Percentiles rank a stretch among this genome's conserved stretches.
Evolutionary conservation across 1,140 invertebrate species (phyloP).

Genomic region (Dolichoris vasculosae): DNA sequence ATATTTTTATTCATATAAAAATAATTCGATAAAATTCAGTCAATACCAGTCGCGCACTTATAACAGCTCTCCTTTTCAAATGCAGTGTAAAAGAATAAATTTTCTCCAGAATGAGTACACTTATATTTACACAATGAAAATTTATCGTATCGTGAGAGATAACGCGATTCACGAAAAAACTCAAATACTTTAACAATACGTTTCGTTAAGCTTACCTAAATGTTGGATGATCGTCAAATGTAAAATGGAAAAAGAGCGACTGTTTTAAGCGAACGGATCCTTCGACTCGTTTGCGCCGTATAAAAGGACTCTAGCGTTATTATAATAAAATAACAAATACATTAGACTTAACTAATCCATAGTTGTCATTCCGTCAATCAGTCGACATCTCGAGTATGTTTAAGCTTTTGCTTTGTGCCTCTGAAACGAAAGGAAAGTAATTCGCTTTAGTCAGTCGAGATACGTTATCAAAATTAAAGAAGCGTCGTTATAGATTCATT

Average conservation of each 20-base stretch:
- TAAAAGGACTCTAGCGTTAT: conserved; percentile 56
- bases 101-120: conserved; percentile 17
- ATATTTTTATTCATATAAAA: conserved; percentile 53
- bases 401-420: conserved; percentile 64
- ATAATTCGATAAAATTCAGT: conserved; percentile 59
- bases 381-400: conserved; percentile 23
- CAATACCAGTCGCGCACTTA: conserved; percentile 54
- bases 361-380: conserved; percentile 54
- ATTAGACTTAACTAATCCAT: conserved; percentile 65
- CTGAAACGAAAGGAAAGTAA: conserved; percentile 56
- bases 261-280: conserved; percentile 55
- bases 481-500: background rate
- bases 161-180: conserved; percentile 9
- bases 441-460: background rate
- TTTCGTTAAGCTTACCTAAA: conserved; percentile 22
- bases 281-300: conserved; percentile 54
- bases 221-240: conserved; percentile 2
- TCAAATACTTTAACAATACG: conserved; percentile 38
- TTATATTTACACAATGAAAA: conserved; percentile 42
- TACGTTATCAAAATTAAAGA: conserved; percentile 53
- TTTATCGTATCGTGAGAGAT: background rate
- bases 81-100: conserved; percentile 22
- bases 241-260: conserved; percentile 13
- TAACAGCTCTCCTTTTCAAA: conserved; percentile 14
- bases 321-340: conserved; percentile 69